A percentile compares a stretch with the other conserved stretches of the same genome.
Conservation (phyloP, 2,113 vertebrate genomes). For the Cryptomyrus ogoouensis region DNA sequence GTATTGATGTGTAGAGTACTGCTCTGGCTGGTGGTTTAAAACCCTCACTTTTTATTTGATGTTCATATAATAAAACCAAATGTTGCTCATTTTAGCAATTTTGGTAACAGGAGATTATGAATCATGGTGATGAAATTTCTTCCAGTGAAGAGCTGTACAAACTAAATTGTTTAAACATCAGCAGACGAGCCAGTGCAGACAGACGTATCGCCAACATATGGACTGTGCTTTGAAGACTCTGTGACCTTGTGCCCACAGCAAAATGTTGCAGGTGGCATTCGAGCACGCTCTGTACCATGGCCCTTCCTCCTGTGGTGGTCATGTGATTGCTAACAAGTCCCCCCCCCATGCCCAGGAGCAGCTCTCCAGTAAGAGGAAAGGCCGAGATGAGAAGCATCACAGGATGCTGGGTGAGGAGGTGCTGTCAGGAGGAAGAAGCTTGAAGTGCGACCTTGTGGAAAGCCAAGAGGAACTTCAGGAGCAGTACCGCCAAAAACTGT, state of each 20-base stretch:
- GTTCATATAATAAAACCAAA: neutral
- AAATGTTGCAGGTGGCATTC: neutral
- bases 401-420: slow-evolving; percentile 29
- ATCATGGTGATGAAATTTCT: neutral
- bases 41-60: neutral
- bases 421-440: slow-evolving; percentile 1
- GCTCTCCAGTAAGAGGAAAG: slow-evolving; percentile 51
- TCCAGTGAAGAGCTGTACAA: neutral
- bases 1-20: neutral
- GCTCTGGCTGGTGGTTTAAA: neutral
- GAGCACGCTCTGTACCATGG: neutral
- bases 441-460: neutral
- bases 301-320: neutral
- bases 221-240: neutral
- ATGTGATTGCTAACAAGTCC: neutral
- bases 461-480: slow-evolving; percentile 33
- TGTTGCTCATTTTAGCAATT: neutral
- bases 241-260: neutral
- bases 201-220: neutral
- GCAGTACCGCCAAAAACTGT: slow-evolving; percentile 54
- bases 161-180: neutral
- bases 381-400: slow-evolving; percentile 48
- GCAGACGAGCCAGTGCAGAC: neutral
- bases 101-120: neutral
- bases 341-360: slow-evolving; percentile 45